Base-by-base conservation (phyloP, 30 jellyfish, hydroid and myxozoan species). In the Pelagia noctiluca region DNA sequence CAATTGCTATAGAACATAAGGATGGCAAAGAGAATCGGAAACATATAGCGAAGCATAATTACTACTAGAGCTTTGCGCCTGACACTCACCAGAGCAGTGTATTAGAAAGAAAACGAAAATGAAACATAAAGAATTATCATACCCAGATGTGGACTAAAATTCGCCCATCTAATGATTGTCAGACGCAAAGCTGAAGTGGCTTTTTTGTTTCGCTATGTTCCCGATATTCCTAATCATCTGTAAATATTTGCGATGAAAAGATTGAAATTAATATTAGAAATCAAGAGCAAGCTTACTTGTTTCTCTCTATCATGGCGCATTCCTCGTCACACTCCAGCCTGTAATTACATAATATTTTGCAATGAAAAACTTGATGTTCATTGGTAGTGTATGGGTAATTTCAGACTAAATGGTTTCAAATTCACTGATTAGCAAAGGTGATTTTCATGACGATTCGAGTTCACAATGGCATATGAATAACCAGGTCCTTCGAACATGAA, bases 251-350 rank as follows among this genome's bases (percentile, higher is more conserved):
- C 21, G 57, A 8, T 5, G 16, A 5, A 16, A 42, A 42, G 16
- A 42, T 16, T 42, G 16, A 5, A 42, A 5, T 8, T 16, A 22
- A 67, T 24, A n/a, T n/a, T n/a, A 0, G 0, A 29, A 7, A 16
- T 33, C 16, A 19, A 83, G 11, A 21, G 48, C 32, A 7, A 23
- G 34, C 93, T 72, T 46, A 93, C 99, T 70, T 82, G 86, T 93
- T 88, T 63, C 99, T 26, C 60, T 93, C 99, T 5, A 42, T 31
- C 12, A 89, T 48, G 0, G 96, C 88, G 63, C 99, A 93, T 50
- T 88, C 99, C 49, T 88, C 99, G 52, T 93, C 97, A 83, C 99
- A 93, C 0, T 87, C 96, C 52, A 93, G 76, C 48, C 99, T 93
- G 85, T 8, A 75, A 19, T 4, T 19, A 53, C 60, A 64, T 12